Evolutionary conservation across 1,140 invertebrate genomes (phyloP), one percentile per base, ranked within the genome.

Genomic region (Drosophila bifasciata): DNA sequence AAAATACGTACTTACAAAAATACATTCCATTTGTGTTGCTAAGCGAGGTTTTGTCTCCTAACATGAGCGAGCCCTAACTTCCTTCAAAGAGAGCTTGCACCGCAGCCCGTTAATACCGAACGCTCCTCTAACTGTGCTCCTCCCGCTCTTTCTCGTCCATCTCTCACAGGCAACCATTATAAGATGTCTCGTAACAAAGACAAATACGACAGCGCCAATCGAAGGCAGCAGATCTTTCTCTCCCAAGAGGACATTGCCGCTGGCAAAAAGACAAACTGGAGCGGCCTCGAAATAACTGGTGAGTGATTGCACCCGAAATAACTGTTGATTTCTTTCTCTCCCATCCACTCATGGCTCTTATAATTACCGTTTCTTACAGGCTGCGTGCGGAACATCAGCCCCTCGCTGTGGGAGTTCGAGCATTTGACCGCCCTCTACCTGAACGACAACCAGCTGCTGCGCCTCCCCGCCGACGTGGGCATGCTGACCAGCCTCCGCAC

Each of bases 381-480:
- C 92, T 96, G 95, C 93, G 96, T 99, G 83, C 94, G 97, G 79
- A 98, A 98, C 90, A 93, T 99, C 66, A 98, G 97, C 92, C 96
- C 97, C 40, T 95, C 95, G 79, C 93, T 99, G 79, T 99, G 97
- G 95, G 95, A 96, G 90, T 94, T 98, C 90, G 95, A 95, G 59
- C 96, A 99, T 93, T 93, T 99, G 76, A 99, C 97, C 48, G 96
- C 96, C 74, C 93, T 99, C 77, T 99, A 98, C 93, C 93, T 99
- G 79, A 98, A 98, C 92, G 97, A 98, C 93, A 99, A 99, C 93
- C 95, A 95, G 90, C 93, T 99, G 75, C 94, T 96, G 78, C 94
- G 96, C 81, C 93, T 99, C 91, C 97, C 98, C 46, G 92, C 96
- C 32, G 97, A 99, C 90, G 98, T 99, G 76, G 95, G 94, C 79